Base-by-base conservation (phyloP, 2,888 invertebrate genomes). In the Diaperis boleti region DNA sequence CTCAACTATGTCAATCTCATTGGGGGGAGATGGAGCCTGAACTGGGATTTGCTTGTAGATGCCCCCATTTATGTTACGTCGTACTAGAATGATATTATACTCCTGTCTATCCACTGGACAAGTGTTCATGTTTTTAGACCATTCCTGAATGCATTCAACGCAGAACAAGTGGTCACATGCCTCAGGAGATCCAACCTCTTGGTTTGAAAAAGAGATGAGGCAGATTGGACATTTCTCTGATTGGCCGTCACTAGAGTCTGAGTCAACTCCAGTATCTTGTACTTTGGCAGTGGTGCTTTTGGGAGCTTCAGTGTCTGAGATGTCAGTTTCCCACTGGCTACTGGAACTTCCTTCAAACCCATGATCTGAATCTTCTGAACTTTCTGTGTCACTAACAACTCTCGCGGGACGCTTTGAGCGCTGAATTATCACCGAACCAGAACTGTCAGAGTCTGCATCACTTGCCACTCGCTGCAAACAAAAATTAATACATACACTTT, bases 91-190 rank as follows among this genome's bases (percentile, higher is more conserved):
- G 37, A 87, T 82, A 61, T 88, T 86, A 79, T 95, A 98, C 29
- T 87, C 87, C 70, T 89, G 88, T 17, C 78, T 62, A 81, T 97
- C 96, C 29, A 96, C 92, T 0, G 97, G 98, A 79, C 98, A 98
- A 1, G 96, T 96, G 77, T 95, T 95, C 37, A 95, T 91, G 84
- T 93, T 95, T 85, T 90, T 93, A n/a, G 95, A 90, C 97, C 97
- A 97, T 79, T 96, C 95, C 50, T 90, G 87, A 66, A 97, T 90
- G 80, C 97, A 97, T 70, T 92, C 90, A 31, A 92, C 85, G 79
- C 97, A 97, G 81, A 96, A 97, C 61, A 87, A 85, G 78, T 97
- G 97, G 69, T 94, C 93, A 82, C 96, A 97, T 14, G 87, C 86
- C 74, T 92, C 90, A 0, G 96, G 97, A 17, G 88, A 90, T 3